Conservation (phyloP, 2,113 vertebrate genomes). For the Platichthys flesus region DNA sequence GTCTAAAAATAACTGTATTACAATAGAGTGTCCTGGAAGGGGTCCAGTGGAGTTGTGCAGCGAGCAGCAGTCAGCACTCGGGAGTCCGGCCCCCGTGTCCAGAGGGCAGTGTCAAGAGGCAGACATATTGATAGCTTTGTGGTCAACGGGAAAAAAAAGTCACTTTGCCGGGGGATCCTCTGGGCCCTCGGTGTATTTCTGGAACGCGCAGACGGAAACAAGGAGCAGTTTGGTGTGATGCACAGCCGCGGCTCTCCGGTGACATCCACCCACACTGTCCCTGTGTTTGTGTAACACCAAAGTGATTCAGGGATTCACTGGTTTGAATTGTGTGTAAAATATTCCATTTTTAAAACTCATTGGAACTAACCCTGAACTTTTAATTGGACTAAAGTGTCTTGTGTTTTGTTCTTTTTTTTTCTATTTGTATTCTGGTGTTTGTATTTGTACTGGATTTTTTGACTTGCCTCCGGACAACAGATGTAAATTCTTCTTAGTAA, state of each 20-base stretch:
- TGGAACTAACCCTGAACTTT: too few species aligned
- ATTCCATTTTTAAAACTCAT: too few species aligned
- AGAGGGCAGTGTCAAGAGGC: conserved; percentile 61
- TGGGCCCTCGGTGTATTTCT: conserved; percentile 69
- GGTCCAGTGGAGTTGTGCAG: conserved; percentile 69
- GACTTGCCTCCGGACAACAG: too few species aligned
- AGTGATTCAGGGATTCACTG: background rate
- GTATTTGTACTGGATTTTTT: too few species aligned
- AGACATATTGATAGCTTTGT: conserved; percentile 74
- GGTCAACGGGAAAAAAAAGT: conserved; percentile 65
- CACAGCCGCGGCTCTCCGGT: conserved; percentile 25
- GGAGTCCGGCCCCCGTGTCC: conserved; percentile 55
- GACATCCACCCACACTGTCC: conserved; percentile 38
- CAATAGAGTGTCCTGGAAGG: conserved; percentile 73
- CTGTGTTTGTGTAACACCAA: background rate
- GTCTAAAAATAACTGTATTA: conserved; percentile 80
- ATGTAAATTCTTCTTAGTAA: too few species aligned
- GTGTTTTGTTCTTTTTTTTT: too few species aligned
- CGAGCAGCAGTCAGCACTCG: conserved; percentile 75
- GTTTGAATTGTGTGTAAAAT: background rate
- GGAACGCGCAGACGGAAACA: conserved; percentile 52
- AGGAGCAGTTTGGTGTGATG: conserved; percentile 35
- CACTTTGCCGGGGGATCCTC: conserved; percentile 63
- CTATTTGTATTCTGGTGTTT: too few species aligned
- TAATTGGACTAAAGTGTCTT: too few species aligned